phyloP scores from a whole-genome alignment of 2,797 vertebrate species.

The Falco naumanni region DNA sequence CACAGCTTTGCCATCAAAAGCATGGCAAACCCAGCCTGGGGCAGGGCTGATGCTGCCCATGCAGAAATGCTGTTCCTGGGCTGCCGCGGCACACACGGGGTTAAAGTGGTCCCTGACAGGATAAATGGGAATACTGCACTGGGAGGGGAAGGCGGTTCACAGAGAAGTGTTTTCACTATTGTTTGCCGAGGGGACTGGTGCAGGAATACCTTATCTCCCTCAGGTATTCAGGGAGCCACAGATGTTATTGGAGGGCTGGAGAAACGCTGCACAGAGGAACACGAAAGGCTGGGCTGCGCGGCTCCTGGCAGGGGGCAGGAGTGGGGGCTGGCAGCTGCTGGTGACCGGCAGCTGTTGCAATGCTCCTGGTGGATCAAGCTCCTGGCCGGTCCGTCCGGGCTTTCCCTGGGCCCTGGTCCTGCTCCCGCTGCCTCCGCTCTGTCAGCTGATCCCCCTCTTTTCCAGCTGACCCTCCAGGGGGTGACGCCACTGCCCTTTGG shows the following conservation, averaged over 20 bases:
- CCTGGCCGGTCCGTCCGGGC: accelerated
- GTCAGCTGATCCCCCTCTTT: neutral
- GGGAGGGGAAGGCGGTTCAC: neutral
- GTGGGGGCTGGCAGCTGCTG: neutral
- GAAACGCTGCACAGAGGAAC: neutral
- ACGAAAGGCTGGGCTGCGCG: neutral
- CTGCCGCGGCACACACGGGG: accelerated
- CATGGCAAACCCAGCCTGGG: neutral
- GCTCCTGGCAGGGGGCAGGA: neutral
- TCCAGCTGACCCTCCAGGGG: neutral
- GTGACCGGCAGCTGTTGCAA: accelerated
- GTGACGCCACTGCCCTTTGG: accelerated
- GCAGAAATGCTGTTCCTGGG: neutral
- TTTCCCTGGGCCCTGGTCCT: neutral
- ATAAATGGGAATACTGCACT: neutral
- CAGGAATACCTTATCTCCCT: constrained; percentile 41
- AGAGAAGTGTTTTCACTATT: constrained; percentile 47
- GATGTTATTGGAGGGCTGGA: neutral
- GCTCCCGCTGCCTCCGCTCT: neutral
- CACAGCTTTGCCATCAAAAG: neutral
- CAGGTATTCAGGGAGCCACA: constrained; percentile 8
- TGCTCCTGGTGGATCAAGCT: neutral
- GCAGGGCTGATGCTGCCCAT: accelerated
- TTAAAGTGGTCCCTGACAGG: neutral
- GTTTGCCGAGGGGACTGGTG: neutral